Evolutionary conservation across 2,113 vertebrate species (phyloP), one percentile per base, ranked within the genome.

Genomic region (Oostethus manadensis): DNA sequence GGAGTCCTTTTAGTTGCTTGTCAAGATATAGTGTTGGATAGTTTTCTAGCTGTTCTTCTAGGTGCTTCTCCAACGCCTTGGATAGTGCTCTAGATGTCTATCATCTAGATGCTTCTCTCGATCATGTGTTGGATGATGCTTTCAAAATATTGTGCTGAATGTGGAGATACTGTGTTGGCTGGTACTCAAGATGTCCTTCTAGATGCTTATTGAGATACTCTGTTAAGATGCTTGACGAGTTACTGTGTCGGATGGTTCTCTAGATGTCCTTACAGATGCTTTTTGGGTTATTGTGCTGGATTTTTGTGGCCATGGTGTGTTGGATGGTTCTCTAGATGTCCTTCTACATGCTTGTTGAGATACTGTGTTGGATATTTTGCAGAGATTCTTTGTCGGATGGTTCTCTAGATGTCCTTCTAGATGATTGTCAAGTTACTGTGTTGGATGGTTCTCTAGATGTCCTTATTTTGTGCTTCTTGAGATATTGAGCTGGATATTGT

Each of bases 381-480:
- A 1, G 8, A 47, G 9, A 13, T 10, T 13, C 11, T 40, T 4
- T 33, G 29, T 33, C 8, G 29, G 15, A n/a, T 46, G 17, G 9
- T 48, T 5, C 46, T 21, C 20, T 23, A 71, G 68, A 48, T 64
- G 62, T 74, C 76, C 66, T 46, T 84, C 71, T 77, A 79, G 75
- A 80, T 86, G 82, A 80, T 60, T 76, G 77, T 79, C 75, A 17
- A 65, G 71, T 61, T 21, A n/a, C 2, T 48, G 46, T 18, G 8
- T 17, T 18, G n/a, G 44, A 46, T 46, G 44, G 16, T n/a, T 8
- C 17, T 45, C 8, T 45, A 45, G 7, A 45, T 18, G n/a, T n/a
- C 5, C 14, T 46, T n/a, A n/a, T n/a, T n/a, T n/a, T n/a, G n/a
- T n/a, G n/a, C n/a, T n/a, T n/a, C n/a, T n/a, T n/a, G n/a, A n/a